A percentile compares a stretch with the other conserved stretches of the same genome.
phyloP scores from a whole-genome alignment of 2,797 vertebrate genomes.

The Centroberyx gerrardi region DNA sequence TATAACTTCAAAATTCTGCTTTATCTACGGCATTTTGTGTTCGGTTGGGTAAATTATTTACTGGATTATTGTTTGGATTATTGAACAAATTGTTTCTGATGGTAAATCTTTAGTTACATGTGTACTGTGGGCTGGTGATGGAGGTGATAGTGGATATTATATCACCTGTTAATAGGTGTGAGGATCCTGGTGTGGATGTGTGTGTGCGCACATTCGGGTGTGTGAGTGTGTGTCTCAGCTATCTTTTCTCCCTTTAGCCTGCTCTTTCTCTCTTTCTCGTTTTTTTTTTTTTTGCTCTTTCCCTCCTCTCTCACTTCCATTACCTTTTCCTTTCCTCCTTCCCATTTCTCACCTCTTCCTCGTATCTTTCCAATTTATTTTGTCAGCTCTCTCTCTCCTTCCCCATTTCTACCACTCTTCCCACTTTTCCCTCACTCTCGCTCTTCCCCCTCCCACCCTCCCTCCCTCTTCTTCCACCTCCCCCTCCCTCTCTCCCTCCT shows the following conservation, averaged over 20 bases:
- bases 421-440: constrained; percentile 50
- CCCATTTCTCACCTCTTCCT: constrained; percentile 66
- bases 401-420: constrained; percentile 47
- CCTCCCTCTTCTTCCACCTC: constrained; percentile 21
- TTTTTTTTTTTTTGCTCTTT: constrained; percentile 29
- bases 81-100: constrained; percentile 5
- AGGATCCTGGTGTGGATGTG: constrained; percentile 25
- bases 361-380: constrained; percentile 76
- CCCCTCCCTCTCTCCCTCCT: constrained; percentile 51
- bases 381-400: constrained; percentile 56
- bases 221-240: constrained; percentile 21
- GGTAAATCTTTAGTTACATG: constrained; percentile 10
- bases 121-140: neutral
- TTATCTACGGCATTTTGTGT: neutral
- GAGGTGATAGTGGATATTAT: constrained; percentile 45
- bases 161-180: constrained; percentile 60
- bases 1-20: constrained; percentile 4
- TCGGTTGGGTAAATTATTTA: neutral
- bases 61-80: constrained; percentile 1
- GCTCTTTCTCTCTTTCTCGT: constrained; percentile 12
- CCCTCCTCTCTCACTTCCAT: constrained; percentile 60
- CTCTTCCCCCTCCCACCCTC: constrained; percentile 28
- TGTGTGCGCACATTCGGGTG: constrained; percentile 19
- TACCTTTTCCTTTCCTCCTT: constrained; percentile 40
- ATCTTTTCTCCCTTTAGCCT: constrained; percentile 31